phyloP scores from a whole-genome alignment of 2,797 vertebrate genomes.

The Pangasius krempfi region DNA sequence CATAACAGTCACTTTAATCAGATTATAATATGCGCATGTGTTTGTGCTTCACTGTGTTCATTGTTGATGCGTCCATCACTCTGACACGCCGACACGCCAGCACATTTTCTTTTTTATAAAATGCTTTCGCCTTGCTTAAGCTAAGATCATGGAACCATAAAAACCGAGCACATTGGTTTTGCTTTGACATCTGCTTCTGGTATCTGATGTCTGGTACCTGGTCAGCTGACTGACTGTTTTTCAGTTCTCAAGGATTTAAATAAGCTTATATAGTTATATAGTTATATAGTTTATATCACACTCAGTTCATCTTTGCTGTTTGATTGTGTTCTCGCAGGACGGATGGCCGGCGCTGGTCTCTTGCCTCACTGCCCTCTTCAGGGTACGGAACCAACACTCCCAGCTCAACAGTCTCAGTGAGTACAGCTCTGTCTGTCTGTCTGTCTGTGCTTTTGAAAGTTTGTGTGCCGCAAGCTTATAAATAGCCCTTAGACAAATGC shows the following conservation, averaged over 20 bases:
- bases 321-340: slow-evolving; percentile 73
- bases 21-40: slow-evolving; percentile 5
- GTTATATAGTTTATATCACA: not conserved
- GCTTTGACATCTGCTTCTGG: slow-evolving; percentile 1
- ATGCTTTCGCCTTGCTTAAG: not conserved
- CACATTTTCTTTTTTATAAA: not conserved
- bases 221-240: not conserved
- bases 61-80: not conserved
- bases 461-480: slow-evolving; percentile 13
- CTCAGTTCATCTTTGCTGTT: not conserved
- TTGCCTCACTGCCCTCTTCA: slow-evolving; percentile 94
- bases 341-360: slow-evolving; percentile 94
- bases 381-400: slow-evolving; percentile 98
- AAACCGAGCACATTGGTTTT: not conserved
- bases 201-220: not conserved
- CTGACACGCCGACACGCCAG: not conserved
- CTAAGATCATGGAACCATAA: not conserved
- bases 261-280: not conserved
- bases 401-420: slow-evolving; percentile 96
- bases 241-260: not conserved
- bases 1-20: not conserved
- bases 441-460: slow-evolving; percentile 14
- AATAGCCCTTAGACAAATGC: slow-evolving; percentile 30
- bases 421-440: slow-evolving; percentile 57
- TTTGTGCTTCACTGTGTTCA: not conserved